Percentiles rank a stretch among this genome's conserved stretches.
These are phyloP conservation scores for Acanthornis magna DNA, from an alignment of 2,797 vertebrate genomes.

Conservation along the genomic window DNA sequence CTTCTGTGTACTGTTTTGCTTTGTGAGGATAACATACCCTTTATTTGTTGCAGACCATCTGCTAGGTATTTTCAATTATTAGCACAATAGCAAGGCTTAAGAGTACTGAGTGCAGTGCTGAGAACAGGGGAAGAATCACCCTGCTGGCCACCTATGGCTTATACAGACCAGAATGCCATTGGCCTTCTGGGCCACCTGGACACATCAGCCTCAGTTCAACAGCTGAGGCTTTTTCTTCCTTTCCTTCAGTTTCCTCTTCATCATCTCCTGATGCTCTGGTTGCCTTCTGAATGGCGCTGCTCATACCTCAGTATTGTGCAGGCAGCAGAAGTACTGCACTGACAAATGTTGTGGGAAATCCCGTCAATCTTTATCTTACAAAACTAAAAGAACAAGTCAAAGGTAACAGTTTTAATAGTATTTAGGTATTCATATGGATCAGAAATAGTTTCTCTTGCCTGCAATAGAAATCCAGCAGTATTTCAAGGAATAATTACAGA, in stretches of 20 bases:
- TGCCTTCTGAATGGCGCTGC: neutral
- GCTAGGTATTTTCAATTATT: neutral
- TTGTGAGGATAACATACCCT: neutral
- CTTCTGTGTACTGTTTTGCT: neutral
- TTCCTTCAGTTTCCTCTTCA: neutral
- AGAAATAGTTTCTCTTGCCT: neutral
- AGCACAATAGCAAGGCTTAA: neutral
- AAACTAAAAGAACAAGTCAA: neutral
- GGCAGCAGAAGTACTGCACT: neutral
- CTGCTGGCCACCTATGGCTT: neutral
- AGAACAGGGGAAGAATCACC: neutral
- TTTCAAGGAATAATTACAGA: neutral
- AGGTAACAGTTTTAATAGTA: neutral
- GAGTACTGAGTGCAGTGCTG: neutral
- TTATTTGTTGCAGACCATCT: conserved; percentile 2
- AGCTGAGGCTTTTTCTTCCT: neutral
- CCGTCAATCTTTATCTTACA: neutral
- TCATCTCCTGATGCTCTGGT: neutral
- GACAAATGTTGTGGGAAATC: neutral
- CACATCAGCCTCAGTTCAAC: neutral
- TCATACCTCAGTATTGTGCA: neutral
- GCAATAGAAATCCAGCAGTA: neutral
- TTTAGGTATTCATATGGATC: neutral
- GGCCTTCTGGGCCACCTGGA: neutral
- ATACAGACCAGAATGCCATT: neutral